A percentile compares a stretch with the other conserved stretches of the same genome.
phyloP scores from a whole-genome alignment of 2,797 vertebrate genomes.

The Eptatretus atami region DNA sequence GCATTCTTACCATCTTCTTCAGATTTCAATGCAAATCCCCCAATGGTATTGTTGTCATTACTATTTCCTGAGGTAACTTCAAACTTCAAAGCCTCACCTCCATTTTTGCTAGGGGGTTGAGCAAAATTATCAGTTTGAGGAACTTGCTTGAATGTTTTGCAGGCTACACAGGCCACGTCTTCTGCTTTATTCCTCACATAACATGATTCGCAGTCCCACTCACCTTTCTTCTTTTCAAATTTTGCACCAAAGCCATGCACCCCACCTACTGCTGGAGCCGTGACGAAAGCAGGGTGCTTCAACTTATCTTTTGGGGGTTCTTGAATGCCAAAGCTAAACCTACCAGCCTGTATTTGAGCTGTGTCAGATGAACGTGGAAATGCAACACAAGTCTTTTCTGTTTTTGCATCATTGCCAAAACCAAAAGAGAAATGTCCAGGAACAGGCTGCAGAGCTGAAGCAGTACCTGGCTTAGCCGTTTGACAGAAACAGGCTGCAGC shows the following conservation, averaged over 20 bases:
- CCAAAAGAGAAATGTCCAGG: too few relatives aligned
- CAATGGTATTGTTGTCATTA: too few relatives aligned
- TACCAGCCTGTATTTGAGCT: slow-evolving; percentile 11
- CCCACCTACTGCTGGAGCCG: not conserved
- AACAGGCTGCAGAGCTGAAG: not conserved
- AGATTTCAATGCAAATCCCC: not conserved
- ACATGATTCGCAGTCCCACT: slow-evolving; percentile 40
- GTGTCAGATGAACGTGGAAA: slow-evolving; percentile 11
- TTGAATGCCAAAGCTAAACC: slow-evolving; percentile 56
- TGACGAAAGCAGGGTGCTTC: not conserved
- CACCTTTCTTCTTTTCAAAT: slow-evolving; percentile 30
- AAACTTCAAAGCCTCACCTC: slow-evolving; percentile 8
- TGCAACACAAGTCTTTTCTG: slow-evolving; percentile 10
- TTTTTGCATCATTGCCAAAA: slow-evolving; percentile 10
- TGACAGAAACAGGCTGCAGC: slow-evolving; percentile 17
- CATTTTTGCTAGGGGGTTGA: slow-evolving; percentile 26
- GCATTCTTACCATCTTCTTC: slow-evolving; percentile 1
- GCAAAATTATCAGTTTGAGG: slow-evolving; percentile 20
- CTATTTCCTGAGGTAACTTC: slow-evolving; percentile 3
- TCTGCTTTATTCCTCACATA: slow-evolving; percentile 24
- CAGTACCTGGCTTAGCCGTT: slow-evolving; percentile 13
- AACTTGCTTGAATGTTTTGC: slow-evolving; percentile 12
- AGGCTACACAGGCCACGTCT: slow-evolving; percentile 25
- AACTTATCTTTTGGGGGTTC: slow-evolving; percentile 18
- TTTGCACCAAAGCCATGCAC: slow-evolving; percentile 11